A percentile compares a stretch with the other conserved stretches of the same genome.
These are phyloP conservation scores for Oreochromis aureus DNA, from an alignment of 2,113 vertebrate genomes.

Conservation along the genomic window DNA sequence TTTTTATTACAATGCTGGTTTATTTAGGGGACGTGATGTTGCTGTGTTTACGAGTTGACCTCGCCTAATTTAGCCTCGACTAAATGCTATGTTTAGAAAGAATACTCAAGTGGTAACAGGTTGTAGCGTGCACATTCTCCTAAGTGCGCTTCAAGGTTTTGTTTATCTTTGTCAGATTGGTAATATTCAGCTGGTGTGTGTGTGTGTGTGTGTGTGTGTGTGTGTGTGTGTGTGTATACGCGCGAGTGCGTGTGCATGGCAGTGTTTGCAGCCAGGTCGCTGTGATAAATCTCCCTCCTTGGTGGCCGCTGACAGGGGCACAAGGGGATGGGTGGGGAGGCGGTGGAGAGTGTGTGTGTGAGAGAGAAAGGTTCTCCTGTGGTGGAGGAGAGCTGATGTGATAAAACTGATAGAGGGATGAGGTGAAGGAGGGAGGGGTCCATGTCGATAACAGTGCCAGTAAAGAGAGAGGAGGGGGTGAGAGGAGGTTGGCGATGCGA, in stretches of 20 bases:
- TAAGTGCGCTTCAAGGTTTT: not conserved
- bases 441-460: slow-evolving; percentile 34
- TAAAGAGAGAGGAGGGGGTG: slow-evolving; percentile 5
- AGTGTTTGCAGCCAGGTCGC: slow-evolving; percentile 29
- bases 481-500: slow-evolving; percentile 31
- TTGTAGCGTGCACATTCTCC: not conserved
- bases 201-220: not conserved
- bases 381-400: slow-evolving; percentile 26
- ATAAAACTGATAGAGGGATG: slow-evolving; percentile 6
- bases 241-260: not conserved
- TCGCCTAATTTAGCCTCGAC: not conserved
- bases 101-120: not conserved
- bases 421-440: not conserved
- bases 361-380: slow-evolving; percentile 7
- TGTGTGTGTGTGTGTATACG: not conserved
- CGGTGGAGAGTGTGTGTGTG: slow-evolving; percentile 12
- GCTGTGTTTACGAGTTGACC: not conserved
- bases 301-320: slow-evolving; percentile 38
- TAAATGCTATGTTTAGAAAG: not conserved
- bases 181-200: not conserved
- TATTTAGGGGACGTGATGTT: not conserved
- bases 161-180: not conserved
- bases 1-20: not conserved
- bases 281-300: slow-evolving; percentile 47
- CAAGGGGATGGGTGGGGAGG: slow-evolving; percentile 33